Base-by-base conservation (phyloP, 2,113 vertebrate genomes). In the Mastomys natalensis region DNA sequence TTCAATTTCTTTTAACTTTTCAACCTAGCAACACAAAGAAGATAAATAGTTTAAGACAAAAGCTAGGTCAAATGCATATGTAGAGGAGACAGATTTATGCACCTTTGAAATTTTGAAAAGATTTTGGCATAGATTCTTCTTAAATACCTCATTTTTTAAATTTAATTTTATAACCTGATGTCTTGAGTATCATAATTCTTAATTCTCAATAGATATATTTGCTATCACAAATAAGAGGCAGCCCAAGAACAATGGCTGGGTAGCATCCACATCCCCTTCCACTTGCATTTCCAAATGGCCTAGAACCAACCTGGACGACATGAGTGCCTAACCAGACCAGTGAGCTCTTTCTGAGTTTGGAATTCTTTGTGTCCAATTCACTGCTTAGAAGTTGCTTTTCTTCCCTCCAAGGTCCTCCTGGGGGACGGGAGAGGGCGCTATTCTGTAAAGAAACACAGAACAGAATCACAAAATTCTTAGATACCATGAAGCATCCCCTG, bases 41-140 rank as follows among this genome's bases (percentile, higher is more conserved):
- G 3, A 80, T 53, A 92, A 86, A 37, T 77, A 92, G 62, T 87
- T 55, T 48, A 92, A 90, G 82, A 60, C 31, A 43, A 89, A 93
- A 93, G 89, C 13, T 60, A n/a, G 19, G 96, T 73, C 34, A 62
- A 53, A 40, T 48, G 11, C 22, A 5, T 55, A n/a, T 82, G 37
- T 89, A 12, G 6, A 34, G 43, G 37, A 80, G 22, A 37, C 21
- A 62, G 21, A 31, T 53, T 37, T 80, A 21, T 80, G 48, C 34
- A 80, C 77, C 51, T 80, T 55, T 55, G 77, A 80, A 81, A 31
- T 51, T 92, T 34, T 80, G 43, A 80, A 87, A 66, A 1, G 7
- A 48, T 87, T 92, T 58, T 70, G 19, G 29, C 53, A 74, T 53
- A 45, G 45, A 80, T 86, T 77, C 40, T 43, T 85, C 45, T 92